Percentiles rank a stretch among this genome's conserved stretches.
Evolutionary conservation across 2,888 invertebrate genomes (phyloP).

Genomic region (Polyploca ridens): DNA sequence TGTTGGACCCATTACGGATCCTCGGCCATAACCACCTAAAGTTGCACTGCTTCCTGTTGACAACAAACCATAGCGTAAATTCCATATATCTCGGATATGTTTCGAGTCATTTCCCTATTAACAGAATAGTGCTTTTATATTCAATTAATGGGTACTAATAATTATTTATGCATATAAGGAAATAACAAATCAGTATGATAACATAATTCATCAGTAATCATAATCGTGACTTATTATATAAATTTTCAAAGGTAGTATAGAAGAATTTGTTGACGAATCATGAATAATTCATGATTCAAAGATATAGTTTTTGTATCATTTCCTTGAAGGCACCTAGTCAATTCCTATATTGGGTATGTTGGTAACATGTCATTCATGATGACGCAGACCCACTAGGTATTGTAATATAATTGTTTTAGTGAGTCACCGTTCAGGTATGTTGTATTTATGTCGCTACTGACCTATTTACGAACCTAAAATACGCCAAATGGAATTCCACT

Average conservation of each 20-base stretch:
- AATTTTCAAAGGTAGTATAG: conserved; percentile 9
- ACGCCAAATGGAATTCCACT: background rate
- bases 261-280: background rate
- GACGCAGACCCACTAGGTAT: background rate
- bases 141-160: too few relatives aligned
- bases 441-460: background rate
- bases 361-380: background rate
- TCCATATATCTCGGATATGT: conserved; percentile 15
- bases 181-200: background rate
- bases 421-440: background rate
- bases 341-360: background rate
- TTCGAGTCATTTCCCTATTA: too few relatives aligned
- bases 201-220: too few relatives aligned
- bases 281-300: background rate
- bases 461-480: background rate
- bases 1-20: conserved; percentile 73
- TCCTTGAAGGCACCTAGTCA: background rate
- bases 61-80: conserved; percentile 20
- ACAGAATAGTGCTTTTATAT: too few relatives aligned
- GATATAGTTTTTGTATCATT: background rate
- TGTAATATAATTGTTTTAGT: background rate
- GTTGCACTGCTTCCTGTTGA: conserved; percentile 76
- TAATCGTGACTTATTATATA: too few relatives aligned
- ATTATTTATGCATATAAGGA: background rate
- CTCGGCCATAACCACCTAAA: conserved; percentile 81